A percentile compares a stretch with the other conserved stretches of the same genome.
Conservation (phyloP, 2,888 invertebrate genomes). For the Quadroppia sp. region DNA sequence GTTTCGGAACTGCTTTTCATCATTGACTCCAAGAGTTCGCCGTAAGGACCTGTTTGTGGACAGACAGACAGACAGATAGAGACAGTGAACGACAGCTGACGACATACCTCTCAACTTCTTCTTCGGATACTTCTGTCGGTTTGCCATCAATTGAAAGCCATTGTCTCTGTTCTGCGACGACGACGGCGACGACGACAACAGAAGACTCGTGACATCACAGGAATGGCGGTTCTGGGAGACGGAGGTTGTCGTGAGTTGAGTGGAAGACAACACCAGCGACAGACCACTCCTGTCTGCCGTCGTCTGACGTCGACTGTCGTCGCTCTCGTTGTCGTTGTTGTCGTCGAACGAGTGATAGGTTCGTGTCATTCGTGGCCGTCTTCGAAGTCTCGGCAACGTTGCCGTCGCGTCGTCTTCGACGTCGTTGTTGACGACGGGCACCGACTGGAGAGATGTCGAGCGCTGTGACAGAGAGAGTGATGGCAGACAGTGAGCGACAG, state of each 20-base stretch:
- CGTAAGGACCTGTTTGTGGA: constrained; percentile 44
- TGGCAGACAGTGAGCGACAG: neutral
- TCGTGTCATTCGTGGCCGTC: neutral
- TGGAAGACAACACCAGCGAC: neutral
- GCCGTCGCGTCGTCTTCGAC: constrained; percentile 5
- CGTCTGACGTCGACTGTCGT: neutral
- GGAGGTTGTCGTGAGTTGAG: neutral
- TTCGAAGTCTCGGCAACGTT: neutral
- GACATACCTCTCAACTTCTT: constrained; percentile 25
- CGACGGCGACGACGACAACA: constrained; percentile 3
- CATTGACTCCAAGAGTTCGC: constrained; percentile 46
- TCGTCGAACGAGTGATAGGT: constrained; percentile 3
- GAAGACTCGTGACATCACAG: constrained; percentile 24
- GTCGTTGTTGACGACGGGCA: constrained; percentile 2
- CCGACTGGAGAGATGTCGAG: constrained; percentile 16
- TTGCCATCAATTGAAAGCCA: neutral
- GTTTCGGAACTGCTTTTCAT: neutral
- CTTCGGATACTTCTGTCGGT: constrained; percentile 31
- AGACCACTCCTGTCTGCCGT: neutral
- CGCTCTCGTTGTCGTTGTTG: neutral
- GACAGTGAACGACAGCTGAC: neutral
- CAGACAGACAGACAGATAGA: neutral
- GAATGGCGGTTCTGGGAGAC: neutral
- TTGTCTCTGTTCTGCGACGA: neutral
- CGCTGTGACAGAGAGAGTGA: constrained; percentile 12